Conservation (phyloP, 2,797 vertebrate genomes). For the Eupleurogrammus muticus region DNA sequence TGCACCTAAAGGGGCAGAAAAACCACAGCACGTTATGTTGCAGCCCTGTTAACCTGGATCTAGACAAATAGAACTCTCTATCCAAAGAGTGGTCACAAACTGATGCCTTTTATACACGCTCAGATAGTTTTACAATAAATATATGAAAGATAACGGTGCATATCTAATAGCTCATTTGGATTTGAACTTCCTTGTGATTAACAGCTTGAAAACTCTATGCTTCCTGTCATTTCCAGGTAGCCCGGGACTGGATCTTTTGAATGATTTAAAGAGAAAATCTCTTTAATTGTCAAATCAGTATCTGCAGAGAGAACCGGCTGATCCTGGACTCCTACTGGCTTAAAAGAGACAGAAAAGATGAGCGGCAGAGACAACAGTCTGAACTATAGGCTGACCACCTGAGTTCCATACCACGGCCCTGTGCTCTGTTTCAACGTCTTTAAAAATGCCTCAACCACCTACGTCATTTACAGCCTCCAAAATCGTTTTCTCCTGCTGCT, state of each 20-base stretch:
- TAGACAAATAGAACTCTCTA: conserved; percentile 21
- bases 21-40: conserved; percentile 54
- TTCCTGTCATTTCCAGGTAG: conserved; percentile 7
- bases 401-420: conserved; percentile 58
- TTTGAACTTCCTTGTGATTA: conserved; percentile 33
- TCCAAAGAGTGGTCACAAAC: conserved; percentile 3
- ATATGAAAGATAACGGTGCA: conserved; percentile 16
- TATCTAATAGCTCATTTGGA: conserved; percentile 28
- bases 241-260: conserved; percentile 11
- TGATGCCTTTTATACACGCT: conserved; percentile 15
- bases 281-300: conserved; percentile 14
- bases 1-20: conserved; percentile 79
- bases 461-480: conserved; percentile 74
- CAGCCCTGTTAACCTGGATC: conserved; percentile 39
- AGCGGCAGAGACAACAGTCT: conserved; percentile 27
- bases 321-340: conserved; percentile 26
- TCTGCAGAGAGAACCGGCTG: conserved; percentile 12
- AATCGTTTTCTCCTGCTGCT: conserved; percentile 71
- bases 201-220: conserved; percentile 14
- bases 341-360: conserved; percentile 17
- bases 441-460: conserved; percentile 69
- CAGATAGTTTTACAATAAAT: conserved; percentile 16
- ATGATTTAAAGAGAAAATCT: conserved; percentile 13
- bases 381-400: conserved; percentile 58
- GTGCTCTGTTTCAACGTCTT: conserved; percentile 50